Base-by-base conservation (phyloP, 2,888 invertebrate species). In the Macrophya alboannulata region DNA sequence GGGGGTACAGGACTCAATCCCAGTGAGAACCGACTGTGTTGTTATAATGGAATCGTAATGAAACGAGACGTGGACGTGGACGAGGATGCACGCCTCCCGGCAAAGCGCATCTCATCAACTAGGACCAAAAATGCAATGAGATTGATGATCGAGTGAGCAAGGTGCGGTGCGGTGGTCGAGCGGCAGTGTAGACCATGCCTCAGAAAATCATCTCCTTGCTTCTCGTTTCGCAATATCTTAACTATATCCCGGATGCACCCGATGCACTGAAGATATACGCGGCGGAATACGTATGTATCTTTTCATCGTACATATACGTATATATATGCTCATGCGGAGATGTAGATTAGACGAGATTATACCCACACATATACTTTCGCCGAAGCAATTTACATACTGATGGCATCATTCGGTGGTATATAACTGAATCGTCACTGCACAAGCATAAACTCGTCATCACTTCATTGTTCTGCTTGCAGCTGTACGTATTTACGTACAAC, bases 41-140 rank as follows among this genome's bases (percentile, higher is more conserved):
- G 45, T 21, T 31, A 72, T 89, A 89, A 89, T 89, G 89, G 87
- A 89, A 89, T 89, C 89, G 88, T 88, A 88, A 87, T 87, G 86
- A 87, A 87, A 86, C 87, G 87, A 81, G 62, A 86, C 87, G 37
- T 55, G 62, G 77, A 77, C 51, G 45, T n/a, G 21, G 51, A 31
- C 21, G 83, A n/a, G 43, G 68, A 71, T 72, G 40, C 31, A 15
- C 48, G 71, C 72, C 83, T 71, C 37, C 6, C 31, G 83, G 68
- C 71, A 21, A 83, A 15, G 51, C 48, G 71, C 45, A 72, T 83
- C 71, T 83, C 83, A 72, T 83, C 83, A 81, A 62, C 62, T 6
- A 4, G 37, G 77, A 77, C 77, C 77, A 77, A 55, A 62, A 59
- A 84, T 72, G 37, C 15, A 62, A 10, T 4, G 84, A 72, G 59